phyloP scores from a whole-genome alignment of 1,140 invertebrate species.

The Pachypeltis micranthus region DNA sequence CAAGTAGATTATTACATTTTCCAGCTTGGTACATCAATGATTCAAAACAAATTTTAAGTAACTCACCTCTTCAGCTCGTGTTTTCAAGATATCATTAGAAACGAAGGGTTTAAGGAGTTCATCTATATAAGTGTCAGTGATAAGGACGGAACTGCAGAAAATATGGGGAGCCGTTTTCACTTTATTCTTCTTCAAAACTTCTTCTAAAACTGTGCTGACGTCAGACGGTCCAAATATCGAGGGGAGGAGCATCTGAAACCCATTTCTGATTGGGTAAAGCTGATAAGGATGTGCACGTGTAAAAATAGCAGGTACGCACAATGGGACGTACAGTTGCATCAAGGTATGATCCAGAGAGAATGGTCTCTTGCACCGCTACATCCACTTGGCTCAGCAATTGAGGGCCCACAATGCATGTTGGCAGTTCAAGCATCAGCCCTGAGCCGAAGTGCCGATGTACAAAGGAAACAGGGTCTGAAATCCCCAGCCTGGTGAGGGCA shows the following conservation, averaged over 20 bases:
- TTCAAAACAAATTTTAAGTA: not conserved
- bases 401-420: constrained; percentile 63
- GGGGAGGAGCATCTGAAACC: constrained; percentile 52
- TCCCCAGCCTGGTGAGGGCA: constrained; percentile 71
- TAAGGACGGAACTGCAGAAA: constrained; percentile 41
- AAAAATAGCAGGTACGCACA: not conserved
- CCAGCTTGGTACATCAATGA: no score
- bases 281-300: not conserved
- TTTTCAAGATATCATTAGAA: constrained; percentile 44
- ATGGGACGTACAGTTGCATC: constrained; percentile 48
- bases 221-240: constrained; percentile 66
- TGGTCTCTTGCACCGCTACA: constrained; percentile 72
- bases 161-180: constrained; percentile 29
- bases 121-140: constrained; percentile 50
- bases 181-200: constrained; percentile 43
- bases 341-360: constrained; percentile 57
- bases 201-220: constrained; percentile 55
- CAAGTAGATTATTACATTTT: no score
- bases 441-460: constrained; percentile 61
- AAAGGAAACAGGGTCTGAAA: constrained; percentile 71
- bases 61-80: constrained; percentile 53
- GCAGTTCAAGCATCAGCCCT: constrained; percentile 58
- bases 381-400: constrained; percentile 65
- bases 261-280: not conserved
- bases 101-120: constrained; percentile 53